Evolutionary conservation across 2,797 vertebrate species (phyloP), one percentile per base, ranked within the genome.

Genomic region (Ctenopoma kingsleyae): DNA sequence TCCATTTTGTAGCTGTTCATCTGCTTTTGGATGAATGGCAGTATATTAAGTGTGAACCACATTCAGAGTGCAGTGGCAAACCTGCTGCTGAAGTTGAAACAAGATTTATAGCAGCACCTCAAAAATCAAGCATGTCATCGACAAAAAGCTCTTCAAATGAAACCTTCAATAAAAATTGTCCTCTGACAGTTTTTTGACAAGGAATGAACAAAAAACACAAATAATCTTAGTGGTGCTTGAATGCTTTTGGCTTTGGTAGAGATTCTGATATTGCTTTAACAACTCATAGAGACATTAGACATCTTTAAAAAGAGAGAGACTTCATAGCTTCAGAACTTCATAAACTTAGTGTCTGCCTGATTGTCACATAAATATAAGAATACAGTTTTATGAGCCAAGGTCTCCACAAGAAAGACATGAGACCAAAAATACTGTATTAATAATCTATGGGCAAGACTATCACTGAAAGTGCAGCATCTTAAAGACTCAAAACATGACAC

Each of bases 361-460:
- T 59, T 41, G 63, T 73, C 60, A 69, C 50, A 76, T 61, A 35
- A 77, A 66, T 71, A 51, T 60, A 71, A 69, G 78, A 32, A 73
- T 43, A 35, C 59, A 63, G 38, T 71, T 83, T 74, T 48, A 41
- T 53, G 78, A 78, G 49, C 51, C 8, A n/a, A 61, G 23, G 54
- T 78, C 48, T 81, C 25, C 15, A 30, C 46, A 1, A 8, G 46
- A 32, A 53, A 74, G 32, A 76, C 53, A 56, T 41, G 56, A 40
- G 19, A 27, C 52, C 48, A 44, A 77, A 77, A 82, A 69, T 76
- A 30, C 27, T 30, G 27, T 30, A n/a, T 85, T 64, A 78, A 51
- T 75, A 74, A 78, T 67, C 68, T 78, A 52, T 60, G 67, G 70
- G 53, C 67, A 51, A 56, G 66, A 76, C 68, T 72, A 58, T 69